Percentiles rank a stretch among this genome's conserved stretches.
Evolutionary conservation across 1,140 invertebrate species (phyloP).

Genomic region (Platorchestia sp.): DNA sequence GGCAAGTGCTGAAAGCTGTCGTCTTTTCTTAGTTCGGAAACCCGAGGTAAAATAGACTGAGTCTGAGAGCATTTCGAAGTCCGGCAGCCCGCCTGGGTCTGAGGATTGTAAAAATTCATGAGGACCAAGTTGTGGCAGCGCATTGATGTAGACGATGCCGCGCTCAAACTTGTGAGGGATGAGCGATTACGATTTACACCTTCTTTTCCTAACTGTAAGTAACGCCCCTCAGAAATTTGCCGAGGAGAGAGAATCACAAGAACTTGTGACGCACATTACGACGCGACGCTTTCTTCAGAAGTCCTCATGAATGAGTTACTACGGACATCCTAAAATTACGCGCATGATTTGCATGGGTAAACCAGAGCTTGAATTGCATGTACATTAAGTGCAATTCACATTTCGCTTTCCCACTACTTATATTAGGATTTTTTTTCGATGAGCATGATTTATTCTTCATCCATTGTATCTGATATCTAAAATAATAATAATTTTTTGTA

Average conservation of each 20-base stretch:
- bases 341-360: no score
- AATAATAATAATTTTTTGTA: no score
- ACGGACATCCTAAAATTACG: no score
- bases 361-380: no score
- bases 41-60: neutral
- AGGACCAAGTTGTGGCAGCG: neutral
- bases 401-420: no score
- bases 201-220: neutral
- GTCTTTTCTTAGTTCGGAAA: neutral
- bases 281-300: no score
- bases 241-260: neutral
- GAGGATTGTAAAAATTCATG: slow-evolving; percentile 30
- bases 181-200: neutral
- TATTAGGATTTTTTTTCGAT: no score
- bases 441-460: no score
- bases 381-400: no score
- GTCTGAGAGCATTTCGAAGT: neutral
- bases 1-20: no score
- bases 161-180: neutral
- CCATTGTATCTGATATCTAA: no score
- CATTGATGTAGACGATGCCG: neutral
- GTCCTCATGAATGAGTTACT: no score
- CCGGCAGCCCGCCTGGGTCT: neutral
- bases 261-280: neutral
- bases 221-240: neutral